These are phyloP conservation scores for Platichthys flesus DNA, from an alignment of 2,113 vertebrate species.

Conservation along the genomic window DNA sequence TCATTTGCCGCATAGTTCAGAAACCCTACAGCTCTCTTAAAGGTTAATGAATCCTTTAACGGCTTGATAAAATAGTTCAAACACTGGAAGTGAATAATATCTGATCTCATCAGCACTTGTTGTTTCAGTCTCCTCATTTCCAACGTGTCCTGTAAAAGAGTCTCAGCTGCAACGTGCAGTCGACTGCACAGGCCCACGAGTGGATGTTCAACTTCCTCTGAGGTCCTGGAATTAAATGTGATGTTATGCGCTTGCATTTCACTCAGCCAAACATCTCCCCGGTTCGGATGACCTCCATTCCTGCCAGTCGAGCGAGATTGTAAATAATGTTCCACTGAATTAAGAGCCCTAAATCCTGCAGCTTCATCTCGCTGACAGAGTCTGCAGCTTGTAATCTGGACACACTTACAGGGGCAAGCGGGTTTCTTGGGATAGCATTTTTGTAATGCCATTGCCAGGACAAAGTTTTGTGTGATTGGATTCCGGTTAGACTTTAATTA, in stretches of 20 bases:
- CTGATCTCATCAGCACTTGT: not conserved
- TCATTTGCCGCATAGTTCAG: not conserved
- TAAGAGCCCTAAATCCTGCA: conserved; percentile 62
- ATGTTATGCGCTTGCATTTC: conserved; percentile 3
- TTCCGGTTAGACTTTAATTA: conserved; percentile 78
- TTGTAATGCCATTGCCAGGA: conserved; percentile 51
- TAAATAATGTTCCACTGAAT: conserved; percentile 62
- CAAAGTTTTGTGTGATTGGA: conserved; percentile 73
- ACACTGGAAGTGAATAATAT: not conserved
- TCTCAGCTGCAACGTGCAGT: not conserved
- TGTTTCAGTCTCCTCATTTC: not conserved
- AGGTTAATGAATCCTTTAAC: conserved; percentile 1
- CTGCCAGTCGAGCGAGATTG: conserved; percentile 26
- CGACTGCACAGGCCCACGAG: not conserved
- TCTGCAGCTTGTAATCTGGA: conserved; percentile 58
- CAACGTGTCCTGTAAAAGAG: not conserved
- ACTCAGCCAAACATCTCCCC: conserved; percentile 23
- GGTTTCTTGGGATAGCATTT: conserved; percentile 40
- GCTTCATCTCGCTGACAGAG: conserved; percentile 55
- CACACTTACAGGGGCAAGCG: conserved; percentile 24
- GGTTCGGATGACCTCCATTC: conserved; percentile 48
- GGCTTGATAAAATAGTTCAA: not conserved
- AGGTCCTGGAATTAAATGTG: not conserved
- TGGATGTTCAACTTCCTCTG: not conserved
- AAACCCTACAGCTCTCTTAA: not conserved